Evolutionary conservation across 2,797 vertebrate genomes (phyloP).

Genomic region (Erpetoichthys calabaricus): DNA sequence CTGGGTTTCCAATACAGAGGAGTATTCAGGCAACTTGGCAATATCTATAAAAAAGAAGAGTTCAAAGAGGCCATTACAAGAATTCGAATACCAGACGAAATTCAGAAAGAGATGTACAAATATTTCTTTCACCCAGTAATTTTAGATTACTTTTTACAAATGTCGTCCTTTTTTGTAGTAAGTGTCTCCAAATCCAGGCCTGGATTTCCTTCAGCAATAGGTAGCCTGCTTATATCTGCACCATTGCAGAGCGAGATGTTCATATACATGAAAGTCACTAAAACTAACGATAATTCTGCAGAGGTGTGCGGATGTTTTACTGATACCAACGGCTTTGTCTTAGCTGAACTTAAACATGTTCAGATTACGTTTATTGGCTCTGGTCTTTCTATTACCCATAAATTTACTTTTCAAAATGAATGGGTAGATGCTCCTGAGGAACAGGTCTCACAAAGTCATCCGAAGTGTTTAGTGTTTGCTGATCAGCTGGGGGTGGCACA

Average conservation of each 20-base stretch:
- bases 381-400: slow-evolving; percentile 27
- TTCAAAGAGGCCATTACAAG: slow-evolving; percentile 59
- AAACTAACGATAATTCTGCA: slow-evolving; percentile 39
- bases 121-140: slow-evolving; percentile 67
- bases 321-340: slow-evolving; percentile 45
- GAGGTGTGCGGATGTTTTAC: slow-evolving; percentile 72
- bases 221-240: slow-evolving; percentile 46
- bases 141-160: slow-evolving; percentile 71
- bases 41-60: slow-evolving; percentile 52
- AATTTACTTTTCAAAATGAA: slow-evolving; percentile 58
- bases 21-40: slow-evolving; percentile 48
- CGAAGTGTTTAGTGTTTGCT: slow-evolving; percentile 59
- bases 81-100: slow-evolving; percentile 46
- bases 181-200: slow-evolving; percentile 23
- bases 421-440: slow-evolving; percentile 24
- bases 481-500: slow-evolving; percentile 55
- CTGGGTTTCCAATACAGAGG: slow-evolving; percentile 66
- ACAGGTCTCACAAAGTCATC: slow-evolving; percentile 15
- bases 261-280: slow-evolving; percentile 55
- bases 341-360: slow-evolving; percentile 58
- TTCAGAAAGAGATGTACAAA: slow-evolving; percentile 41
- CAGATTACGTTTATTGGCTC: slow-evolving; percentile 48
- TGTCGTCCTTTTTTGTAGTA: slow-evolving; percentile 44
- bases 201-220: slow-evolving; percentile 61
- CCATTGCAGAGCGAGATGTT: slow-evolving; percentile 60